These are phyloP conservation scores for Drosophila nebulosa DNA, from an alignment of 1,140 invertebrate genomes.

Conservation along the genomic window DNA sequence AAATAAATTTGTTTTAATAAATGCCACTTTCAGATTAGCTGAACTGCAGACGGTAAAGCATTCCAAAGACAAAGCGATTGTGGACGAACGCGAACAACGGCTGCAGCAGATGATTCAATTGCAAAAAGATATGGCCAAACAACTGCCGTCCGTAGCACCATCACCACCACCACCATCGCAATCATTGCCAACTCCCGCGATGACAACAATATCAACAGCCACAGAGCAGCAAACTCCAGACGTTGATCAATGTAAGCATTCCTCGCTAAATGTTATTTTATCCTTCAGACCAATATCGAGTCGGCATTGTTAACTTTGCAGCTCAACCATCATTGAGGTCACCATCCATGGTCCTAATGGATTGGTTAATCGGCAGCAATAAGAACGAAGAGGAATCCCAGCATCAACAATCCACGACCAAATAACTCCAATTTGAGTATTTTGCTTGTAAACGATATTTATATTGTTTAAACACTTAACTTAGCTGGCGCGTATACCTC, in stretches of 20 bases:
- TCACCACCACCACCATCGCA: conserved; percentile 85
- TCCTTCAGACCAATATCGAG: neutral
- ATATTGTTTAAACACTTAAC: neutral
- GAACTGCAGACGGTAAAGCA: conserved; percentile 88
- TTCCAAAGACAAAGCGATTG: conserved; percentile 86
- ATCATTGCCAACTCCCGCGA: conserved; percentile 84
- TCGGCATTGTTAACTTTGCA: conserved; percentile 52
- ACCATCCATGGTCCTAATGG: conserved; percentile 88
- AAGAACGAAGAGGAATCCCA: conserved; percentile 37
- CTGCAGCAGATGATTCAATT: conserved; percentile 88
- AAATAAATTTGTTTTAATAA: neutral
- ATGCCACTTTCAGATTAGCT: conserved; percentile 82
- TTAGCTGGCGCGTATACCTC: neutral
- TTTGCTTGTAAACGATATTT: neutral
- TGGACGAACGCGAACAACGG: conserved; percentile 88
- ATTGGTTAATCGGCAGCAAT: conserved; percentile 88
- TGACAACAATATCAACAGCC: conserved; percentile 84
- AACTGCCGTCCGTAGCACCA: conserved; percentile 85
- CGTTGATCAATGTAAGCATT: conserved; percentile 83
- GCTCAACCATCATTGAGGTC: conserved; percentile 87
- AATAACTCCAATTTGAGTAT: conserved; percentile 7
- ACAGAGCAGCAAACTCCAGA: conserved; percentile 85
- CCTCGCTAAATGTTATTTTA: no score
- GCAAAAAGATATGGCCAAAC: conserved; percentile 86
- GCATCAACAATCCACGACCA: conserved; percentile 1